A percentile compares a stretch with the other conserved stretches of the same genome.
Conservation (phyloP, 2,113 vertebrate genomes). For the Callopanchax toddi region DNA sequence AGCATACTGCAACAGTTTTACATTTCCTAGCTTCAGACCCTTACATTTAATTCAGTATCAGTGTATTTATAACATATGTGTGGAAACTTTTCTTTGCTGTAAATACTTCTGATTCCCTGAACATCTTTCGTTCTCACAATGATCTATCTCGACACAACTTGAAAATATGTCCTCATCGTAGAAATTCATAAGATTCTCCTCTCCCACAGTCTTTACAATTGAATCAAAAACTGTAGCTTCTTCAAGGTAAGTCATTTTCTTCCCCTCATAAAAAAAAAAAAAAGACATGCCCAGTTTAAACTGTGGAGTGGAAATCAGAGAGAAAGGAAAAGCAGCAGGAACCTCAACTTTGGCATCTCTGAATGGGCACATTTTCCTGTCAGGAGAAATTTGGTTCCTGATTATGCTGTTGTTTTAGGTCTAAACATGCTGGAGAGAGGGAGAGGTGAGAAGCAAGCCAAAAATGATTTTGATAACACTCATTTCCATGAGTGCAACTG, state of each 20-base stretch:
- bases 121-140: slow-evolving; percentile 10
- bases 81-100: background rate
- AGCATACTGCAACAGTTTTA: background rate
- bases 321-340: background rate
- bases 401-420: slow-evolving; percentile 28
- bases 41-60: background rate
- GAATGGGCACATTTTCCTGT: slow-evolving; percentile 24
- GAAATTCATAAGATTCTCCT: slow-evolving; percentile 20
- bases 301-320: slow-evolving; percentile 12
- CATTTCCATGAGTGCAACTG: slow-evolving; percentile 13
- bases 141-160: slow-evolving; percentile 2
- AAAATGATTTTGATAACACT: slow-evolving; percentile 16
- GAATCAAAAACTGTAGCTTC: slow-evolving; percentile 32
- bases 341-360: slow-evolving; percentile 17
- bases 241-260: slow-evolving; percentile 34
- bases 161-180: slow-evolving; percentile 28
- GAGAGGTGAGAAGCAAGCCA: slow-evolving; percentile 10
- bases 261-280: slow-evolving; percentile 5
- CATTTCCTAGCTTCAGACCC: slow-evolving; percentile 4
- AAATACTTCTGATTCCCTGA: slow-evolving; percentile 29
- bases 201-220: slow-evolving; percentile 23
- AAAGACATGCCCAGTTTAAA: slow-evolving; percentile 18
- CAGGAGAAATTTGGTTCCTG: slow-evolving; percentile 15
- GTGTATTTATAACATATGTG: slow-evolving; percentile 2
- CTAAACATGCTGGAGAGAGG: slow-evolving; percentile 10